phyloP scores from a whole-genome alignment of 2,888 invertebrate species.

The Carpatolechia fugitivella region DNA sequence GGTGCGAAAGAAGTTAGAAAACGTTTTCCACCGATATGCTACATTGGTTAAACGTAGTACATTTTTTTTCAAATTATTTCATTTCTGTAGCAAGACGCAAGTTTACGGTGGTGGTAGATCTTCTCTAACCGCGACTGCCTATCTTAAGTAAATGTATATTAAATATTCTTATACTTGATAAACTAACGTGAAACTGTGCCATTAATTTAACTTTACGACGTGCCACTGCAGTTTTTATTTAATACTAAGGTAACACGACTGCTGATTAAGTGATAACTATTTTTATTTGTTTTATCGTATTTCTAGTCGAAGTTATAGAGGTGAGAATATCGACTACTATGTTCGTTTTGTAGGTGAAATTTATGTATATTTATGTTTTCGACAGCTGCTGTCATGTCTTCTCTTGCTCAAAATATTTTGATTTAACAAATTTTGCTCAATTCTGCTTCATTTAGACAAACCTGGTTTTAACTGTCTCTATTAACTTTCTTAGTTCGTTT shows the following conservation, averaged over 20 bases:
- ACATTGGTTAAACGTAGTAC: not conserved
- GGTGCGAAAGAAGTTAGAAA: slow-evolving; percentile 35
- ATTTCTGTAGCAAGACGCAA: not conserved
- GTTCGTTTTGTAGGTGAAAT: slow-evolving; percentile 43
- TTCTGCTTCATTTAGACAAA: slow-evolving; percentile 41
- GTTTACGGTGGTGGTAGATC: slow-evolving; percentile 33
- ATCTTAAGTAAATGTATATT: slow-evolving; percentile 53
- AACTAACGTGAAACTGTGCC: slow-evolving; percentile 80
- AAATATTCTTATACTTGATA: slow-evolving; percentile 67
- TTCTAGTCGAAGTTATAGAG: slow-evolving; percentile 72
- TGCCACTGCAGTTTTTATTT: slow-evolving; percentile 73
- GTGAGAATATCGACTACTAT: slow-evolving; percentile 58
- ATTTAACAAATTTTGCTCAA: slow-evolving; percentile 77
- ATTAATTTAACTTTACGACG: slow-evolving; percentile 76
- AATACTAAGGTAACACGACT: slow-evolving; percentile 73
- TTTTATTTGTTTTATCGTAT: slow-evolving; percentile 64
- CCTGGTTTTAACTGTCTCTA: not conserved
- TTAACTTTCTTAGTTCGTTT: not conserved
- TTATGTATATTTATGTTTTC: slow-evolving; percentile 47
- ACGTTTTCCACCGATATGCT: slow-evolving; percentile 30
- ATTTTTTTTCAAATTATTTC: not conserved
- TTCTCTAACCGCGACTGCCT: slow-evolving; percentile 46
- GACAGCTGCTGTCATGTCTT: slow-evolving; percentile 64
- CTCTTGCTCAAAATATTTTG: slow-evolving; percentile 72
- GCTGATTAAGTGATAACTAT: slow-evolving; percentile 74